Conservation (phyloP, 35 echinoderm and acorn worm species). For the Patiria miniata region DNA sequence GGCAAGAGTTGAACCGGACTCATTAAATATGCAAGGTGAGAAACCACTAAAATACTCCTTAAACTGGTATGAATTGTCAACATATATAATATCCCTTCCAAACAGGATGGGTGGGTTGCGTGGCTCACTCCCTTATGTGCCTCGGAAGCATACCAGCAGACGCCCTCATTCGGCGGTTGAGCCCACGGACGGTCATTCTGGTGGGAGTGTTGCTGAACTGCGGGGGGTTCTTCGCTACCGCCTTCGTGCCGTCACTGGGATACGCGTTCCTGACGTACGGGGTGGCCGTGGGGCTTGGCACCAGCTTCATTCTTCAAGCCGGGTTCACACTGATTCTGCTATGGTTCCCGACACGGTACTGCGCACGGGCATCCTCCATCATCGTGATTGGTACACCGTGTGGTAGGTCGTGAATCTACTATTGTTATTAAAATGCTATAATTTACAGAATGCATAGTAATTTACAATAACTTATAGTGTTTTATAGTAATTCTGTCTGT, state of each 20-base stretch:
- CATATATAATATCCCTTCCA: too few species aligned
- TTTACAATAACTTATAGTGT: too few species aligned
- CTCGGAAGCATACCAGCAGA: too few species aligned
- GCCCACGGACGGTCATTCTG: constrained; percentile 30
- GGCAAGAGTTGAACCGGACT: too few species aligned
- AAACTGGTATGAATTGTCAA: too few species aligned
- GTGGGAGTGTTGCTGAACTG: constrained; percentile 64
- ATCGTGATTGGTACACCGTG: constrained; percentile 58
- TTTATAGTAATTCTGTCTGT: too few species aligned
- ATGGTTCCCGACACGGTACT: constrained; percentile 65
- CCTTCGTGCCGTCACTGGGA: constrained; percentile 41
- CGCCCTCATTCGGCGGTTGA: constrained; percentile 38
- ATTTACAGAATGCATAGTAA: too few species aligned
- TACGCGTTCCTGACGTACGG: constrained; percentile 70
- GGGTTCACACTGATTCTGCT: constrained; percentile 62
- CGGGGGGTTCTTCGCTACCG: constrained; percentile 20
- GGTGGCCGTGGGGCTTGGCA: constrained; percentile 54
- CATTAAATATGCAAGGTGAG: too few species aligned
- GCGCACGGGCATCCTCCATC: constrained; percentile 61
- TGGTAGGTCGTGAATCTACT: constrained; percentile 15
- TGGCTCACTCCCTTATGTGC: too few species aligned
- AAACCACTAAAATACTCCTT: too few species aligned
- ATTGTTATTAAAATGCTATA: too few species aligned
- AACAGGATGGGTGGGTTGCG: too few species aligned
- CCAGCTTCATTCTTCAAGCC: constrained; percentile 55